Conservation (phyloP, 2,888 invertebrate genomes). For the Portevinia maculata region DNA sequence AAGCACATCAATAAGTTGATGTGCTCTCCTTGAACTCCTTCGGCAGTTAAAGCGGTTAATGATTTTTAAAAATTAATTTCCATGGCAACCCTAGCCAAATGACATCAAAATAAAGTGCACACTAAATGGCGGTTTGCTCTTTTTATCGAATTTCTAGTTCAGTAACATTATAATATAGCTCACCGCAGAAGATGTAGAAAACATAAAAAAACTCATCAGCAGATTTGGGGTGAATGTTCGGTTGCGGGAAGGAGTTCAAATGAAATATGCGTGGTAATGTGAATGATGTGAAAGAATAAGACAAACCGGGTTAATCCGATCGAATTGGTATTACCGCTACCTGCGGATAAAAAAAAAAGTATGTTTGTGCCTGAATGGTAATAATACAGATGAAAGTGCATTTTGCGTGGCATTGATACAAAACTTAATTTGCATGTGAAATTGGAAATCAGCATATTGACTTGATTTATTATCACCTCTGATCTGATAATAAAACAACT, state of each 20-base stretch:
- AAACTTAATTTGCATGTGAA: conserved; percentile 19
- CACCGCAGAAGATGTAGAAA: conserved; percentile 26
- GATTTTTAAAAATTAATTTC: background rate
- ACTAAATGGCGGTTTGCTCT: conserved; percentile 21
- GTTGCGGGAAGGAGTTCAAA: conserved; percentile 1
- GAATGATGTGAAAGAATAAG: background rate
- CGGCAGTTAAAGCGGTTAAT: background rate
- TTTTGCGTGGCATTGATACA: conserved; percentile 2
- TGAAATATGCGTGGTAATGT: conserved; percentile 16
- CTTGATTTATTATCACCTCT: too few species aligned
- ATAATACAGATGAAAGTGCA: conserved; percentile 17
- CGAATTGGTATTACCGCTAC: background rate
- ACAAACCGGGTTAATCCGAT: conserved; percentile 25
- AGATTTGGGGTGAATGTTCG: conserved; percentile 12
- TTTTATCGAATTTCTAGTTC: conserved; percentile 52
- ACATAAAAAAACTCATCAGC: conserved; percentile 1
- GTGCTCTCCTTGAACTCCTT: conserved; percentile 49
- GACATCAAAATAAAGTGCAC: conserved; percentile 1
- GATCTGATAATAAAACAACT: too few species aligned
- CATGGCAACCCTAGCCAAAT: conserved; percentile 6
- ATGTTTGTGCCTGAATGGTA: background rate
- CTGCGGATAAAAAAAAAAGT: conserved; percentile 5
- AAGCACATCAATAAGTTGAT: conserved; percentile 22
- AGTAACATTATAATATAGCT: conserved; percentile 12
- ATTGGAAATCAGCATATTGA: background rate